phyloP scores from a whole-genome alignment of 2,113 vertebrate genomes.

The Nesogale talazaci region DNA sequence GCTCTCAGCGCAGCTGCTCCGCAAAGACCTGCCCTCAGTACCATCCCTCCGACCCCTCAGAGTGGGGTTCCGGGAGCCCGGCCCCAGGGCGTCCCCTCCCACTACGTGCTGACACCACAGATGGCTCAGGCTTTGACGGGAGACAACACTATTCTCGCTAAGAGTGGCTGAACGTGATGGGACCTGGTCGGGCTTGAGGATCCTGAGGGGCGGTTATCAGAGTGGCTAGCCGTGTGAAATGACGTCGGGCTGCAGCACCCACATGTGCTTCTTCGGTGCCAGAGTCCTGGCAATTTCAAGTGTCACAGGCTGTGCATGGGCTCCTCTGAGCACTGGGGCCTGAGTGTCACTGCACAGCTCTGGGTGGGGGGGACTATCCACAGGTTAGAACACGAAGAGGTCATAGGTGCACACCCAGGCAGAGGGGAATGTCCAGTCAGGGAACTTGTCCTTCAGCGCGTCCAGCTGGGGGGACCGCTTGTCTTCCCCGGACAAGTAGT shows the following conservation, averaged over 20 bases:
- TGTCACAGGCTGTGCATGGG: conserved; percentile 10
- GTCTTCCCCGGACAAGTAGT: conserved; percentile 94
- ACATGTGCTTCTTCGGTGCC: conserved; percentile 51
- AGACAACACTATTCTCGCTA: conserved; percentile 20
- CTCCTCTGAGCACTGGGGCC: background rate
- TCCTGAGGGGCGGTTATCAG: background rate
- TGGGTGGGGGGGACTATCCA: background rate
- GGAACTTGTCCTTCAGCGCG: conserved; percentile 89
- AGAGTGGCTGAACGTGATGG: background rate
- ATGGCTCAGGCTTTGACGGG: background rate
- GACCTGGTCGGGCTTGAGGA: background rate
- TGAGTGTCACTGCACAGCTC: no score
- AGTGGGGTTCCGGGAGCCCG: background rate
- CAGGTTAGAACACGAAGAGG: conserved; percentile 88
- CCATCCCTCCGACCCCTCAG: background rate
- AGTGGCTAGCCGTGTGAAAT: conserved; percentile 57
- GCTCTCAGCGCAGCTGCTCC: no score
- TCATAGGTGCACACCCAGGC: conserved; percentile 96
- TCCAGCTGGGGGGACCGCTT: conserved; percentile 89
- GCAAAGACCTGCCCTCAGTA: no score
- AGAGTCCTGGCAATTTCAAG: conserved; percentile 63
- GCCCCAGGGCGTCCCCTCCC: background rate
- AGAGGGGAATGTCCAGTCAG: conserved; percentile 93
- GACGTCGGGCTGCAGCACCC: conserved; percentile 14
- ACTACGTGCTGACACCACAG: background rate